phyloP scores from a whole-genome alignment of 2,113 vertebrate genomes.

The Lucifuga dentata region DNA sequence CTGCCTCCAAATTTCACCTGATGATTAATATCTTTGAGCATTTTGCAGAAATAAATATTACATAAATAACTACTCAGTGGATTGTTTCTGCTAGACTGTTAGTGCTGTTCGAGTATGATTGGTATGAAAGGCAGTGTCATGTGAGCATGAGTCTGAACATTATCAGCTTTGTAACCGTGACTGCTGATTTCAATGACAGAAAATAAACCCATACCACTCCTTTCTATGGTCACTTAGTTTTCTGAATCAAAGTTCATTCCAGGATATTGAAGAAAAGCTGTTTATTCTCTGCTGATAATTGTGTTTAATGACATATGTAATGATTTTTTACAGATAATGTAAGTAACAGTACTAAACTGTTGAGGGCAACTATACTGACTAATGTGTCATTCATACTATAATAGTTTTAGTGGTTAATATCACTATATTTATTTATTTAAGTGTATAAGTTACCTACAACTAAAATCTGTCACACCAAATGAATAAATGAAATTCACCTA shows the following conservation, averaged over 20 bases:
- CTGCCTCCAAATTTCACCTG: no score
- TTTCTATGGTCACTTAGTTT: background rate
- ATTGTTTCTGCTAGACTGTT: background rate
- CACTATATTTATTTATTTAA: background rate
- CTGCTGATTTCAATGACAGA: constrained; percentile 11
- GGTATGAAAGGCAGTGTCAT: constrained; percentile 44
- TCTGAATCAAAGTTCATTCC: background rate
- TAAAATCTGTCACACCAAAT: no score
- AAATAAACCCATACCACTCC: background rate
- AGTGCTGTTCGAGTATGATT: constrained; percentile 19
- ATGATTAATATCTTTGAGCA: background rate
- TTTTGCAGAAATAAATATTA: background rate
- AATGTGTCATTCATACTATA: no score
- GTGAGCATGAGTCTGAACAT: constrained; percentile 24
- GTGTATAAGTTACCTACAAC: no score
- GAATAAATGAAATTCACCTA: no score
- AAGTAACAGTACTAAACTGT: no score
- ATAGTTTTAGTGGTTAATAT: no score
- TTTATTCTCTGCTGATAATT: background rate
- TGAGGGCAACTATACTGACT: no score
- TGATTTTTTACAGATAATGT: no score
- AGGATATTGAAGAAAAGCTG: no score
- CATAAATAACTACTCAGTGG: background rate
- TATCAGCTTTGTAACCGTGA: constrained; percentile 27
- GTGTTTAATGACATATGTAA: background rate